Base-by-base conservation (phyloP, 2,797 vertebrate genomes). In the Sebastes reedi region DNA sequence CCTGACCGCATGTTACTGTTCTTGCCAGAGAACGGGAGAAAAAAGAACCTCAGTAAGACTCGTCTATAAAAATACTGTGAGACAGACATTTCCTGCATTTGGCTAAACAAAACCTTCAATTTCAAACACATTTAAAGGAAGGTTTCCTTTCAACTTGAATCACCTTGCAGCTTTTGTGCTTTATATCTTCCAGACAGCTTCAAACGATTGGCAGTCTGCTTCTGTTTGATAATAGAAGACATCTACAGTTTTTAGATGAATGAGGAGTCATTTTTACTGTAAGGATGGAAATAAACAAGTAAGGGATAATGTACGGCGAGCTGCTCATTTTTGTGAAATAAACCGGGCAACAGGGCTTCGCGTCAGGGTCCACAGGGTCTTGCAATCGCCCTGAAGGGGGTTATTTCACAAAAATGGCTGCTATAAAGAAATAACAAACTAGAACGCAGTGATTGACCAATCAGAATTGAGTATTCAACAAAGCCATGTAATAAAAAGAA, bases 61-160 rank as follows among this genome's bases (percentile, higher is more conserved):
- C 8, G 9, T 67, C n/a, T 52, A 24, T 18, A 55, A 54, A 82
- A 76, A 66, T 11, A 58, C 20, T 24, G 29, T 39, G 46, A 52
- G 65, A 46, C 7, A 42, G 52, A 39, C 29, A 50, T 70, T 75
- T 62, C 16, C 59, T 77, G 54, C 46, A 67, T 75, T 79, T n/a
- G 14, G 34, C 29, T 34, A 55, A 68, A 69, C 14, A 56, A 85
- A 87, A 59, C n/a, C 20, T 42, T 76, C 24, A 13, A 22, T 78
- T 83, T 72, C 34, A 70, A 68, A 75, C 14, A 67, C 62, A 83
- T 72, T 64, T 65, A 77, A 87, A 74, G 18, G 14, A 78, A 67
- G 11, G 20, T 50, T 42, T 78, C 29, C 46, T 71, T 73, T 78
- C 64, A 80, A 32, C 46, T 60, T 30, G 22, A 84, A 69, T 71